Evolutionary conservation across 2,888 invertebrate species (phyloP), one percentile per base, ranked within the genome.

Genomic region (Nomada ferruginata): DNA sequence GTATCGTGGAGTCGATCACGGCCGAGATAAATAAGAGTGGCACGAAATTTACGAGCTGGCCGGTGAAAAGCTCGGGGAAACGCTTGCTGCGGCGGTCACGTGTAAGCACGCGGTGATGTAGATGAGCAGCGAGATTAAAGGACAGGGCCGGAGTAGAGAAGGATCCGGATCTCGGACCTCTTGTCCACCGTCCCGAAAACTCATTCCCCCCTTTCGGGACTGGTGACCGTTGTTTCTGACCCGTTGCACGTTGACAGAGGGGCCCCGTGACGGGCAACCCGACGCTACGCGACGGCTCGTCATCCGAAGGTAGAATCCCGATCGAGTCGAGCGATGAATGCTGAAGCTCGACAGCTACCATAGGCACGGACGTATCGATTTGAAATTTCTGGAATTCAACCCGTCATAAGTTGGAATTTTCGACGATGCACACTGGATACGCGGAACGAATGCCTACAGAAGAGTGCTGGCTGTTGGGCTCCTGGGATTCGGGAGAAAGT

Each of bases 1-100:
- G 79, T 82, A 80, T 79, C 85, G 85, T 82, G 83, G 64, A 82
- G 85, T 82, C 87, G 90, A 90, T 90, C 88, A 82, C 70, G 76
- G 65, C 52, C 82, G 83, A 87, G 91, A 90, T 90, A 90, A 91
- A 91, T 91, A 89, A 91, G 87, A 89, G 79, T 85, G 85, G 85
- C 85, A 86, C 47, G 87, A 87, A 89, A 90, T 91, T 91, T 90
- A 91, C 89, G 90, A 87, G 83, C 82, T 75, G 87, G 86, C 70
- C 70, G 71, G 85, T 85, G 90, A 79, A 90, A 91, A 90, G 83
- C 86, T 85, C 84, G 69, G 83, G 85, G 89, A 86, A 90, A 91
- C 84, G 85, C 82, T 84, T 69, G 72, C 20, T 42, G 60, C 47
- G 52, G 61, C 52, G 29, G 57, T 72, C 80, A 77, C 76, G 83